Conservation (phyloP, 2,797 vertebrate genomes). For the Cossypha dichroa region DNA sequence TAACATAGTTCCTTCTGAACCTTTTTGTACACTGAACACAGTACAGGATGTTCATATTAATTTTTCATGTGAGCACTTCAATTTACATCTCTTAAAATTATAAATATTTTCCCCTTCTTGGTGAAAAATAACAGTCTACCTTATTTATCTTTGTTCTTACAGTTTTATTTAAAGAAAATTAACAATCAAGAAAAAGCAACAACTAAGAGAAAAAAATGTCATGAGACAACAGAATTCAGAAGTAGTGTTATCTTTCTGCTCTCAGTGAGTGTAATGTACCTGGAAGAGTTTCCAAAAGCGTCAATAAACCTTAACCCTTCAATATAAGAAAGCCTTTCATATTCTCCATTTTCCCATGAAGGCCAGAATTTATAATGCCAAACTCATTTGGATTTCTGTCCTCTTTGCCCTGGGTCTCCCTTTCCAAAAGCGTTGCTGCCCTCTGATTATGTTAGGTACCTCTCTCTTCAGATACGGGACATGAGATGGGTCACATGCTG, state of each 20-base stretch:
- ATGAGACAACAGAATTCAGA: background rate
- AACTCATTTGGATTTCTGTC: background rate
- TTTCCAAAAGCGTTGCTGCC: background rate
- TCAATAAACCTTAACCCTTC: background rate
- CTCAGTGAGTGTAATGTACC: background rate
- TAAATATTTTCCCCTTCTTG: background rate
- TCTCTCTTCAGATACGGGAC: background rate
- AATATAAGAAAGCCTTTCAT: background rate
- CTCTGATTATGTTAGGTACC: accelerated
- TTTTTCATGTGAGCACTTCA: background rate
- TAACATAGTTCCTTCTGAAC: background rate
- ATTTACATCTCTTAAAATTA: background rate
- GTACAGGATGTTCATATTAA: background rate
- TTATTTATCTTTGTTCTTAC: background rate
- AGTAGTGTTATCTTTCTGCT: background rate
- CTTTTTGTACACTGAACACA: background rate
- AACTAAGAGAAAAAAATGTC: background rate
- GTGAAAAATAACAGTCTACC: background rate
- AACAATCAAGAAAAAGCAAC: background rate
- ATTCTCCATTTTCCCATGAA: background rate
- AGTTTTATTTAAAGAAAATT: background rate
- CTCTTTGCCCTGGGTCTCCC: background rate
- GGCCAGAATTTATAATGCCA: background rate
- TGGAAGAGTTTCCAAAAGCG: background rate
- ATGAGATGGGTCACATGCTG: background rate